phyloP scores from a whole-genome alignment of 2,797 vertebrate species.

The Vespertilio murinus region DNA sequence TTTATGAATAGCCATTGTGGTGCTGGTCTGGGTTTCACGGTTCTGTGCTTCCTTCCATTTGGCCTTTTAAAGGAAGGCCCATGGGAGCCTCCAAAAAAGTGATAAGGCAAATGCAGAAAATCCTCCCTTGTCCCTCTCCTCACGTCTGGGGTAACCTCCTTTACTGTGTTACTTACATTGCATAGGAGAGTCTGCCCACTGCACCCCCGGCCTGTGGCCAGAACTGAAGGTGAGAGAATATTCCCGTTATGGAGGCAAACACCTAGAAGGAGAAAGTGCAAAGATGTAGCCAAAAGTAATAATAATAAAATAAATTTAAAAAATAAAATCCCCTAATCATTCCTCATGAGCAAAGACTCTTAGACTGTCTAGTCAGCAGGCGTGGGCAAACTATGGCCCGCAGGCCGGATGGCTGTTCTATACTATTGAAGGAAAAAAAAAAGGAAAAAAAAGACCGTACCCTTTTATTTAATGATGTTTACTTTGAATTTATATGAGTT shows the following conservation, averaged over 20 bases:
- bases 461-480: too few relatives aligned
- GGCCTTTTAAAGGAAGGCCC: conserved; percentile 65
- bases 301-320: background rate
- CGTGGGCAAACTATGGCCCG: too few relatives aligned
- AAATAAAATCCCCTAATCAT: background rate
- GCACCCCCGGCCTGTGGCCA: background rate
- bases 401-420: too few relatives aligned
- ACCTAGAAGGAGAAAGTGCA: background rate
- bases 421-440: too few relatives aligned
- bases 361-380: background rate
- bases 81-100: conserved; percentile 23
- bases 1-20: conserved; percentile 74
- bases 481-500: too few relatives aligned
- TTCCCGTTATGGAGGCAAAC: background rate
- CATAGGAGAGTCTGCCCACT: background rate
- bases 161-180: background rate
- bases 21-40: conserved; percentile 15
- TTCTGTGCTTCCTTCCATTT: conserved; percentile 68
- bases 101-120: conserved; percentile 17
- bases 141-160: background rate
- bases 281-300: background rate
- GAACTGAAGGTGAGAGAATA: background rate
- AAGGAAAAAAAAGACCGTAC: too few relatives aligned
- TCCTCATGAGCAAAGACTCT: background rate
- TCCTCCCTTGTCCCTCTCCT: background rate